phyloP scores from a whole-genome alignment of 2,888 invertebrate genomes.

The Griposia aprilina region DNA sequence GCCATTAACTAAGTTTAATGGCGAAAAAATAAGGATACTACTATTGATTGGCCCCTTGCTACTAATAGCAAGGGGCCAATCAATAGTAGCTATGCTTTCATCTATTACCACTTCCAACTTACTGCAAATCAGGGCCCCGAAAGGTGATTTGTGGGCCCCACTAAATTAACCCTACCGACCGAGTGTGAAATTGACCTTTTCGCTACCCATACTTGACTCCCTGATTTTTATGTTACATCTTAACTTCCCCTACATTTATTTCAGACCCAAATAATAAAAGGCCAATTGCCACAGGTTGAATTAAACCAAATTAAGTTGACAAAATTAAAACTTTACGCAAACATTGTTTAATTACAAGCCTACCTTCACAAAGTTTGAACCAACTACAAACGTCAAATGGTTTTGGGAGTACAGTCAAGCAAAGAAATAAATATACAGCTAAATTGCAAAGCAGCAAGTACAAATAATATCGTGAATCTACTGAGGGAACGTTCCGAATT shows the following conservation, averaged over 20 bases:
- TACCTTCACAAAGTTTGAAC: conserved; percentile 12
- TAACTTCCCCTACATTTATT: background rate
- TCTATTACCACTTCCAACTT: background rate
- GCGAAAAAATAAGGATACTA: too few species aligned
- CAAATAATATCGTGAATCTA: background rate
- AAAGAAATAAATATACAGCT: background rate
- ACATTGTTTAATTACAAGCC: conserved; percentile 26
- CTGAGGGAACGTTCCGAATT: too few species aligned
- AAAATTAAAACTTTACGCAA: conserved; percentile 1
- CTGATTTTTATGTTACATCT: conserved; percentile 23
- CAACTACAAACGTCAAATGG: background rate
- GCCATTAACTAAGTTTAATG: too few species aligned
- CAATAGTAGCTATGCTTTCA: background rate
- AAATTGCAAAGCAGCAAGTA: background rate
- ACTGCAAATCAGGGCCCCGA: conserved; percentile 10
- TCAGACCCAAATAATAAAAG: conserved; percentile 1
- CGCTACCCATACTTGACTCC: background rate
- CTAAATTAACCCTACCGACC: conserved; percentile 19
- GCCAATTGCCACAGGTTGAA: background rate
- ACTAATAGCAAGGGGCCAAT: background rate
- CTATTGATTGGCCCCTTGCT: too few species aligned
- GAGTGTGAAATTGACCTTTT: conserved; percentile 40
- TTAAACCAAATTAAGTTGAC: conserved; percentile 11
- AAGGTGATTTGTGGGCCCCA: conserved; percentile 18
- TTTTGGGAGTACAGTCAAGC: background rate